phyloP scores from a whole-genome alignment of 2,113 vertebrate genomes.

The Bufo gargarizans region DNA sequence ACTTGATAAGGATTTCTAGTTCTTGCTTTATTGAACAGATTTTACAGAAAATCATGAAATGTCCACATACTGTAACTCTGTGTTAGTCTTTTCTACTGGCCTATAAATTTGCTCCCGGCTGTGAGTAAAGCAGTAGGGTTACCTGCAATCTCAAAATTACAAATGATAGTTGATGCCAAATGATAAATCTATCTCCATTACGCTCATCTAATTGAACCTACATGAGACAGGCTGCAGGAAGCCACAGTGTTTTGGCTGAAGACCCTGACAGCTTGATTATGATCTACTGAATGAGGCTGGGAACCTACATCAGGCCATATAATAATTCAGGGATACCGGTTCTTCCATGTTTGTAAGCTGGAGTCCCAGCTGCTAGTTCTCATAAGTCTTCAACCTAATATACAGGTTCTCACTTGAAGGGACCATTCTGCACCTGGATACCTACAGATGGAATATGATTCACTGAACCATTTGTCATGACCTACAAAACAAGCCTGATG shows the following conservation, averaged over 20 bases:
- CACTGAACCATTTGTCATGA: background rate
- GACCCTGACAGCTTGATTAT: background rate
- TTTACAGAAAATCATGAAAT: too few relatives aligned
- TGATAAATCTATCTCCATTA: background rate
- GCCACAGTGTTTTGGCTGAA: background rate
- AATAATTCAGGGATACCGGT: background rate
- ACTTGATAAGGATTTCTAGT: too few relatives aligned
- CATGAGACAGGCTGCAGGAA: background rate
- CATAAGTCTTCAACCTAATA: background rate
- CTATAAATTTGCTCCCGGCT: too few relatives aligned
- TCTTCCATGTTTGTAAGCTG: background rate
- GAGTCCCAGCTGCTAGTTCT: conserved; percentile 1
- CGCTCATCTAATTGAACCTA: background rate
- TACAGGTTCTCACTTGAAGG: background rate
- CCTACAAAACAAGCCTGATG: conserved; percentile 6
- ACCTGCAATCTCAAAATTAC: background rate
- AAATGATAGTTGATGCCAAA: background rate
- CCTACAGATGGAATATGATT: background rate
- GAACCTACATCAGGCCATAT: background rate
- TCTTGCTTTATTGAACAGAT: too few relatives aligned
- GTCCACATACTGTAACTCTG: too few relatives aligned
- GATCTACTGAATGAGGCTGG: background rate
- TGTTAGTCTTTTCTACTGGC: too few relatives aligned
- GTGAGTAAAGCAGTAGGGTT: background rate
- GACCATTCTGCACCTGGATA: conserved; percentile 12